Base-by-base conservation (phyloP, 2,888 invertebrate species). In the Aspidapion aeneum region DNA sequence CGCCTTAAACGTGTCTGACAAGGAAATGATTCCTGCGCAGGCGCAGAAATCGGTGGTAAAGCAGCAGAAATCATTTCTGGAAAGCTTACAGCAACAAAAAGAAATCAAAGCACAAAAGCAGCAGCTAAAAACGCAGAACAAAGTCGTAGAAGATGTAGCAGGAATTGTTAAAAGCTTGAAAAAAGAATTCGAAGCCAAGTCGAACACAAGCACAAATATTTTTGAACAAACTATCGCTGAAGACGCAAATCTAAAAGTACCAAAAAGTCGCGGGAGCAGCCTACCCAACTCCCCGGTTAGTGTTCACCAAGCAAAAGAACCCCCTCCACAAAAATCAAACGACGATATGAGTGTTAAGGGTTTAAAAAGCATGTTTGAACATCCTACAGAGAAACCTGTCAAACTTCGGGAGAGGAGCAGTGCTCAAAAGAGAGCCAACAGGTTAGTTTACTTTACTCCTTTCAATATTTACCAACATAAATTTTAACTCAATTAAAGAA, bases 171-270 rank as follows among this genome's bases (percentile, higher is more conserved):
- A 89, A 83, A 91, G 90, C 83, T 86, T 94, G 71, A 93, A 93
- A 79, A 90, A 90, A 77, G 94, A 92, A 78, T 94, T 94, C 78
- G 94, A 95, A 82, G 93, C 94, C 59, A 90, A 90, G 77, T 85
- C 85, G 1, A 79, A 71, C 70, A 72, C 80, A 79, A 63, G 78
- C 62, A 66, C 65, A 57, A 68, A 63, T 48, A 55, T 58, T 54
- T 69, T 68, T 74, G 66, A 70, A 64, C 69, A 67, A 65, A 60
- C 54, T 20, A 59, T 54, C 16, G 56, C 60, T 54, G 71, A 73
- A 59, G 62, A 69, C 63, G 51, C 58, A n/a, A 68, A 64, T 21
- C 55, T 57, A 1, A 63, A 61, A 60, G 57, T 55, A 21, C 17
- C 18, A 17, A 75, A 79, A 68, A 73, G 77, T 66, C 82, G 83